Percentiles rank a stretch among this genome's conserved stretches.
Evolutionary conservation across 2,888 invertebrate genomes (phyloP).

Genomic region (Resseliella maxima): DNA sequence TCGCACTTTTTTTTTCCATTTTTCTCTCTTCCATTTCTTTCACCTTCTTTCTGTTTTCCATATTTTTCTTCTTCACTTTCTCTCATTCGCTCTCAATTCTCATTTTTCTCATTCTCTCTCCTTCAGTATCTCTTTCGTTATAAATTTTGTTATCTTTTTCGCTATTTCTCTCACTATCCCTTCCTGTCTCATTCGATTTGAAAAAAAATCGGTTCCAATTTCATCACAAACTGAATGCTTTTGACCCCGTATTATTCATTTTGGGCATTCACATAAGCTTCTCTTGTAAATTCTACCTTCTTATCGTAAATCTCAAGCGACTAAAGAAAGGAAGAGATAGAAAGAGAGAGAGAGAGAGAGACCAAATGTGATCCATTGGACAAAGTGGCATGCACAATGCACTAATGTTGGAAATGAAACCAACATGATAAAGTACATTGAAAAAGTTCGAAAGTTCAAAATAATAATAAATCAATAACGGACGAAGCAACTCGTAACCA

Average conservation of each 20-base stretch:
- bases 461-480: conserved; percentile 50
- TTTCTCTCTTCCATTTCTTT: too few species aligned
- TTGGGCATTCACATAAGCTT: not conserved
- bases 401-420: not conserved
- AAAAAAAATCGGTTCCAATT: conserved; percentile 5
- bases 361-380: not conserved
- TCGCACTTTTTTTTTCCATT: too few species aligned
- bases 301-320: conserved; percentile 17
- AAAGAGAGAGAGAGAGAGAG: too few species aligned
- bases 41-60: too few species aligned
- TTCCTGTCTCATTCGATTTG: not conserved
- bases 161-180: not conserved
- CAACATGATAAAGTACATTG: conserved; percentile 38
- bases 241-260: conserved; percentile 44
- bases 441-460: conserved; percentile 44
- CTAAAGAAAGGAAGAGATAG: not conserved
- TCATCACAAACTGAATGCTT: not conserved
- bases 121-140: too few species aligned
- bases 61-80: too few species aligned
- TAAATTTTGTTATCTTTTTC: too few species aligned
- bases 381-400: not conserved
- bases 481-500: not conserved
- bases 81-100: too few species aligned
- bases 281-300: not conserved
- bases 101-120: too few species aligned